These are phyloP conservation scores for Archocentrus centrarchus DNA, from an alignment of 2,113 vertebrate species.

Conservation along the genomic window DNA sequence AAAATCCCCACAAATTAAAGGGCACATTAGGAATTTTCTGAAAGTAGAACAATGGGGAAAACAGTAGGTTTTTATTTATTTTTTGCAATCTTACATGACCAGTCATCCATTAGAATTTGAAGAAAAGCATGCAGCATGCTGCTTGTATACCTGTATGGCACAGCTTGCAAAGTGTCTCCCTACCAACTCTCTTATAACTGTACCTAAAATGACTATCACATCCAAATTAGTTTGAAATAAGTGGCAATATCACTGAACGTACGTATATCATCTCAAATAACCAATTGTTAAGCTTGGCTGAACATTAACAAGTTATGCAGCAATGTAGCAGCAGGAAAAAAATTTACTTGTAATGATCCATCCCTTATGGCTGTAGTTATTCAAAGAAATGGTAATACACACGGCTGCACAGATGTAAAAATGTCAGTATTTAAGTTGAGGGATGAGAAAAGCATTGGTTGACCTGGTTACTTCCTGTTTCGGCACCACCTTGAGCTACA, in stretches of 20 bases:
- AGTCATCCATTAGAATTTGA: neutral
- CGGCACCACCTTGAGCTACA: neutral
- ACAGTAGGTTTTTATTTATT: neutral
- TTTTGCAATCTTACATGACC: neutral
- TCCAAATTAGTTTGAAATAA: neutral
- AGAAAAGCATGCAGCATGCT: no score
- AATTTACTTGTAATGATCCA: neutral
- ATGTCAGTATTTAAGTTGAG: neutral
- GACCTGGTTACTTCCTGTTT: neutral
- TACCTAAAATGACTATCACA: neutral
- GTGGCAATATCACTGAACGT: neutral
- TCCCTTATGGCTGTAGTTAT: neutral
- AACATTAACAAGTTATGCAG: neutral
- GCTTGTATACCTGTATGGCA: neutral
- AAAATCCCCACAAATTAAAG: no score
- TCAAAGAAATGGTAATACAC: neutral
- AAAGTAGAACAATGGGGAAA: neutral
- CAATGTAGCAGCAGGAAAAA: neutral
- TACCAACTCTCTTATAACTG: neutral
- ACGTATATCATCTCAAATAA: neutral
- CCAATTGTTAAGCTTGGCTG: neutral
- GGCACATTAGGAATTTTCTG: neutral
- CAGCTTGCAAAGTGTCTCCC: neutral
- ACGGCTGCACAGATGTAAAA: slow-evolving; percentile 1
- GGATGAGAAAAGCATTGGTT: neutral